Conservation (phyloP, 2,888 invertebrate genomes). For the Trypoxylon attenuatum region DNA sequence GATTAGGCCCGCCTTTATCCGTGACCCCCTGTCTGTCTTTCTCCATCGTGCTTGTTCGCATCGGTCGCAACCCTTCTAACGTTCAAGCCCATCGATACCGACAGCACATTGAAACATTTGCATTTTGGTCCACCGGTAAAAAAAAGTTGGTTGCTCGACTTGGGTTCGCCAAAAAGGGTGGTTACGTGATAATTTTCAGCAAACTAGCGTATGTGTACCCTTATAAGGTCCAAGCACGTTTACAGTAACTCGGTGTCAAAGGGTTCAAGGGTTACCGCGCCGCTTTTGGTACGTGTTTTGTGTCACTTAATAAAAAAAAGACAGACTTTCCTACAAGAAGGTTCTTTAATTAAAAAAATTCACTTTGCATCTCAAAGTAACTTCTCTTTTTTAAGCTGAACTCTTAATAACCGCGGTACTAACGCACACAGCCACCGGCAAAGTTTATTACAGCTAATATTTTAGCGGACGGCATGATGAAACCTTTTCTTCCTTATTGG, state of each 20-base stretch:
- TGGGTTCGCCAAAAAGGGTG: no score
- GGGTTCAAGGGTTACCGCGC: no score
- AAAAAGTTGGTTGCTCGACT: no score
- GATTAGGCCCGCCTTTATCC: conserved; percentile 55
- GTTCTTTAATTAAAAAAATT: conserved; percentile 47
- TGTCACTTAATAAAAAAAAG: background rate
- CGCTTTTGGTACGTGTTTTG: background rate
- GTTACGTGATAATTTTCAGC: no score
- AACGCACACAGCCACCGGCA: conserved; percentile 4
- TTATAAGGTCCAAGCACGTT: no score
- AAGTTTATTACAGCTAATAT: conserved; percentile 43
- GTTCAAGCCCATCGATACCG: conserved; percentile 1
- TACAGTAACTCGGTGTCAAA: no score
- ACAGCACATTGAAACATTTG: no score
- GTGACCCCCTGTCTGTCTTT: conserved; percentile 33
- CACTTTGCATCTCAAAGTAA: conserved; percentile 35
- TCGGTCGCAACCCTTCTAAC: conserved; percentile 5
- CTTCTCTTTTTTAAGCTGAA: conserved; percentile 1
- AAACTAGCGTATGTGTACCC: no score
- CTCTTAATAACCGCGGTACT: conserved; percentile 31
- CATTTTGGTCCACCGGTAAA: no score
- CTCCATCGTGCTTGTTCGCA: conserved; percentile 14
- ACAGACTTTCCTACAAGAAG: conserved; percentile 18
- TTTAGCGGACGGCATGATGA: conserved; percentile 4
- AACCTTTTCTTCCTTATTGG: background rate